Evolutionary conservation across 2,797 vertebrate genomes (phyloP).

Genomic region (Xiphophorus birchmanni): DNA sequence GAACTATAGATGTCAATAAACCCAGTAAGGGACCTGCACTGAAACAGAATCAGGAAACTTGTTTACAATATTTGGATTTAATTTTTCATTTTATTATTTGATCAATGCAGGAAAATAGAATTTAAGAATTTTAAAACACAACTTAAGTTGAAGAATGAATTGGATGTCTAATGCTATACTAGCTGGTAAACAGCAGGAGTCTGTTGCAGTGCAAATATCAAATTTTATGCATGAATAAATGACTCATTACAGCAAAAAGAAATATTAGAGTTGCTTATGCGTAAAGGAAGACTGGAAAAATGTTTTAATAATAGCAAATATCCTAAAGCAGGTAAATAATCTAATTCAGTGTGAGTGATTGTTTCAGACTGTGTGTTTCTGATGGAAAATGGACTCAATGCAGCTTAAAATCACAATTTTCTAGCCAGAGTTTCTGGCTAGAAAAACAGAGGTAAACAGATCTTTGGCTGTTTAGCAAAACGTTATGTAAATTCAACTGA

Average conservation of each 20-base stretch:
- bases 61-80: not conserved
- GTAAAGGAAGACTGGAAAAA: not conserved
- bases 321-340: not conserved
- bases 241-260: not conserved
- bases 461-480: conserved; percentile 25
- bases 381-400: not conserved
- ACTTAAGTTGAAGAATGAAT: not conserved
- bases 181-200: not conserved
- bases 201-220: not conserved
- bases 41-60: not conserved
- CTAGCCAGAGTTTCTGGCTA: conserved; percentile 5
- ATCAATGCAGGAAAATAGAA: not conserved
- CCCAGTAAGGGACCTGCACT: not conserved
- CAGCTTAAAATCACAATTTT: conserved; percentile 2
- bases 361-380: not conserved
- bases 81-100: not conserved
- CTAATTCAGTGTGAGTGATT: not conserved
- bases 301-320: not conserved
- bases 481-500: conserved; percentile 25
- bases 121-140: not conserved
- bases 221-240: not conserved
- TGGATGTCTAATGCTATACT: not conserved
- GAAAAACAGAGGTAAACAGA: conserved; percentile 46
- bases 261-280: not conserved
- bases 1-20: not conserved